These are phyloP conservation scores for Pararge aegeria DNA, from an alignment of 1,140 invertebrate genomes.

Conservation along the genomic window DNA sequence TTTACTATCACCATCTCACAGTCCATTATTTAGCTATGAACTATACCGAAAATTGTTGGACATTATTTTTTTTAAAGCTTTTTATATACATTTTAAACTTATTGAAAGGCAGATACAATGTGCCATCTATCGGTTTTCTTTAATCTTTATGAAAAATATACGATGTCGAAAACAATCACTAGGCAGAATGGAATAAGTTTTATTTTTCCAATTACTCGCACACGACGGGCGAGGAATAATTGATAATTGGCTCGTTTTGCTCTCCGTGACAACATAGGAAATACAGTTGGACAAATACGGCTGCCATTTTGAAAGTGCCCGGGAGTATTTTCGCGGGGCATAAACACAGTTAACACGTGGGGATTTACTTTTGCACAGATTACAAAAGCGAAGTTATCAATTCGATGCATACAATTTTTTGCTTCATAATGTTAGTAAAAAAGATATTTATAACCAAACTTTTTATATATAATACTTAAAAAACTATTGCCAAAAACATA, in stretches of 20 bases:
- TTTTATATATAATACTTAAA: no score
- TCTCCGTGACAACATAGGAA: not conserved
- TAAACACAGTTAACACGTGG: not conserved
- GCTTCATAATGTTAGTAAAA: no score
- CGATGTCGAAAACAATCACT: not conserved
- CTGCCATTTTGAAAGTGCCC: not conserved
- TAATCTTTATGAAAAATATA: not conserved
- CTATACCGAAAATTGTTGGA: no score
- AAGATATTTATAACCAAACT: no score
- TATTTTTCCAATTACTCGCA: conserved; percentile 1
- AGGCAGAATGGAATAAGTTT: not conserved
- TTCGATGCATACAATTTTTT: no score
- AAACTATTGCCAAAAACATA: no score
- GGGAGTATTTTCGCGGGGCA: not conserved
- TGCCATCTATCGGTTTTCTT: not conserved
- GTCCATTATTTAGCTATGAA: no score
- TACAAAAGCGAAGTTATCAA: no score
- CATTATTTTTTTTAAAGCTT: no score
- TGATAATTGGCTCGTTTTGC: conserved; percentile 6
- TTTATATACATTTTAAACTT: no score
- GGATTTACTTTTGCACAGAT: not conserved
- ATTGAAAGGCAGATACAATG: no score
- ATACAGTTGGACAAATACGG: not conserved
- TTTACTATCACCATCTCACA: no score
- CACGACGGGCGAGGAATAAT: not conserved